Conservation (phyloP, 53 echinoderm and acorn worm genomes). For the Henricia sp. region DNA sequence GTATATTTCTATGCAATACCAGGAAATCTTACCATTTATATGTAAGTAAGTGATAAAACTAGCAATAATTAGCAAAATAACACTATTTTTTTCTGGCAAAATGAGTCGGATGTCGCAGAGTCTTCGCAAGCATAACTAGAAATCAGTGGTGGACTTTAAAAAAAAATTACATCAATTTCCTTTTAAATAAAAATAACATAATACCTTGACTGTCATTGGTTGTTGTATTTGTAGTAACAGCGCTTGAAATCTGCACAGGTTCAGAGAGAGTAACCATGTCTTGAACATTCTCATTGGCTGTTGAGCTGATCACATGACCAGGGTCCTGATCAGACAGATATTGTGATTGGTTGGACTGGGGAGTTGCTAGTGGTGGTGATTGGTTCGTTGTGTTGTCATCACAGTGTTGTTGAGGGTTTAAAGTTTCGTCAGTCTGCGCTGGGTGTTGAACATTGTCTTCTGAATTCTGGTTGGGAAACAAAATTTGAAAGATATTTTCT, state of each 20-base stretch:
- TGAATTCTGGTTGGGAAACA: conserved; percentile 1
- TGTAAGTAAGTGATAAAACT: no score
- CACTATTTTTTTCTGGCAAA: no score
- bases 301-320: conserved; percentile 1
- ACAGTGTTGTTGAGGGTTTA: background rate
- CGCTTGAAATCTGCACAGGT: background rate
- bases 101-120: no score
- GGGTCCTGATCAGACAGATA: background rate
- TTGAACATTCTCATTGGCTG: conserved; percentile 32
- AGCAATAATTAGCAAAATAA: no score
- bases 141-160: no score
- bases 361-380: conserved; percentile 8
- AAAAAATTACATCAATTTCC: no score
- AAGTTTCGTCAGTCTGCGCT: no score
- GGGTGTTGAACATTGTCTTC: conserved; percentile 1
- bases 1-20: no score
- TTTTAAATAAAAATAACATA: background rate
- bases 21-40: no score
- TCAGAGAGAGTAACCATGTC: background rate
- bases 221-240: background rate
- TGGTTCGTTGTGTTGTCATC: conserved; percentile 11
- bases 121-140: no score
- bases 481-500: background rate
- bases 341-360: conserved; percentile 39
- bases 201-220: background rate